A percentile compares a stretch with the other conserved stretches of the same genome.
These are phyloP conservation scores for Decapterus maruadsi DNA, from an alignment of 2,797 vertebrate genomes.

Conservation along the genomic window DNA sequence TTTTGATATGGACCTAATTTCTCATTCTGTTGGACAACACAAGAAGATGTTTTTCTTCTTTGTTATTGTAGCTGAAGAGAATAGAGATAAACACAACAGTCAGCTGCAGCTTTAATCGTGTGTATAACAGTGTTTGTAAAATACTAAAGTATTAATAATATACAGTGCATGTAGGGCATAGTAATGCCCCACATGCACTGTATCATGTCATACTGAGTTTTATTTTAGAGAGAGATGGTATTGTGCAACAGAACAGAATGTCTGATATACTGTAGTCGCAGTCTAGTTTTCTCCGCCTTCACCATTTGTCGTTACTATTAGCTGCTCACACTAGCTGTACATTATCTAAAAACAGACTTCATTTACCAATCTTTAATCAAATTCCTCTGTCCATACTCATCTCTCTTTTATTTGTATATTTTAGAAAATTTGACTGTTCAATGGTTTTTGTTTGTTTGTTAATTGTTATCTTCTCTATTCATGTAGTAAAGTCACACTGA, in stretches of 20 bases:
- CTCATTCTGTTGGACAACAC: background rate
- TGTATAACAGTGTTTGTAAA: no score
- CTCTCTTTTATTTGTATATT: background rate
- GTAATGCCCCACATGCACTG: background rate
- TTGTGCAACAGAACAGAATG: background rate
- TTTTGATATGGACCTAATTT: background rate
- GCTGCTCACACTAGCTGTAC: background rate
- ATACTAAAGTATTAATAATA: no score
- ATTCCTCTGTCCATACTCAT: slow-evolving; percentile 8
- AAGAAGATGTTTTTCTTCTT: background rate
- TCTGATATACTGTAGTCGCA: background rate
- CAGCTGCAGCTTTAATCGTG: background rate
- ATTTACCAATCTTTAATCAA: background rate
- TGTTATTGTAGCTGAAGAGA: background rate
- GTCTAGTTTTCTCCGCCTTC: background rate
- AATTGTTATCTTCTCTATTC: slow-evolving; percentile 32
- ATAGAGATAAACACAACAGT: background rate
- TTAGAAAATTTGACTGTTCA: slow-evolving; percentile 1
- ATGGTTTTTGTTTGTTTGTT: slow-evolving; percentile 5
- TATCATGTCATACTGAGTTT: background rate
- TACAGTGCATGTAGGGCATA: no score
- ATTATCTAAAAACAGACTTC: background rate
- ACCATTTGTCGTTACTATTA: slow-evolving; percentile 4
- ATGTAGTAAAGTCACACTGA: slow-evolving; percentile 24
- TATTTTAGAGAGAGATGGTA: background rate